Evolutionary conservation across 2,888 invertebrate genomes (phyloP), one percentile per base, ranked within the genome.

Genomic region (Congeria kusceri): DNA sequence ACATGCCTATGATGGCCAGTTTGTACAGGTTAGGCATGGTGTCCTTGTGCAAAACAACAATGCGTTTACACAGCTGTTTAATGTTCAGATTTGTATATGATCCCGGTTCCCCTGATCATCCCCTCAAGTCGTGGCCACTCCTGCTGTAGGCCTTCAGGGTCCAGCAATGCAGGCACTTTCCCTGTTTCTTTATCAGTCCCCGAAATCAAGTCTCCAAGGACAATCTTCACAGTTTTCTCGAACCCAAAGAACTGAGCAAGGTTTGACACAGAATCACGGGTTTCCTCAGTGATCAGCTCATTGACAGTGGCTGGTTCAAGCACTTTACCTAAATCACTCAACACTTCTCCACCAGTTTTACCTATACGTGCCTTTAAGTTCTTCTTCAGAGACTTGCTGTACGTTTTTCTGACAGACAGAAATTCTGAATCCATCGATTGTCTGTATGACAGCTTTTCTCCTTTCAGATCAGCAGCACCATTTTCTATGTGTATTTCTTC

Each of bases 1-100:
- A 79, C n/a, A 74, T n/a, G 15, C 57, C 79, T n/a, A 79, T 74
- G 20, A n/a, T 23, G 20, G 61, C 64, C 13, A 75, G 25, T 11
- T 20, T 74, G 18, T n/a, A n/a, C 62, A 65, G 29, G 23, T 74
- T 73, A 20, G 70, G 70, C 15, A 69, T 13, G 0, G 53, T 44
- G 2, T 66, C 39, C 7, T 20, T 29, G 23, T 79, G 70, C 15
- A 63, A 11, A 7, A 69, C 20, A 11, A 69, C 61, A 11, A 79
- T 25, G 46, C 65, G 49, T 27, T 57, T 64, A 23, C 78, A 73
- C 18, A 78, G 46, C 9, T 13, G 9, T 18, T 44, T 44, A 18
- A 18, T 44, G 46, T 44, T 44, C 9, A 44, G 46, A 44, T 18
- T 18, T 18, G 9, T 44, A 44, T 44, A 44, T 44, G 46, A 44